Base-by-base conservation (phyloP, 35 echinoderm and acorn worm genomes). In the Stichopus chloronotus region DNA sequence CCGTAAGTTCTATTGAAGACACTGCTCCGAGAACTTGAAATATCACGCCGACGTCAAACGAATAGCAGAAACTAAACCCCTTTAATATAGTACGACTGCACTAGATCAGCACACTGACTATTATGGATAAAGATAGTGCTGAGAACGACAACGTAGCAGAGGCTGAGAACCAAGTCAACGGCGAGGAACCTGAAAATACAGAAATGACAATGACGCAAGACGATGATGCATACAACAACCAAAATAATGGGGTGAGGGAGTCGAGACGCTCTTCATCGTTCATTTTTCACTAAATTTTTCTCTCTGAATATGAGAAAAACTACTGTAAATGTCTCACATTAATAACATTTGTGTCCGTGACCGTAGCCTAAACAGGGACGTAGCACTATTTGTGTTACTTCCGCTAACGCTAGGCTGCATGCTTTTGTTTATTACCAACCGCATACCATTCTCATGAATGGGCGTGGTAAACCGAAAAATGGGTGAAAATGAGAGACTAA, bases 131-230 rank as follows among this genome's bases (percentile, higher is more conserved):
- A 85, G 82, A n/a, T 23, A 58, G 54, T 23, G 4, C 55, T 58
- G 82, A 85, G 20, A 74, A 74, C 69, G 82, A 85, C 55, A n/a
- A 56, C 52, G 82, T 20, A 85, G 56, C 25, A 16, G 82, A 58
- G 82, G n/a, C 6, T 58, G 82, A 85, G 20, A 23, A 6, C 55
- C 82, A 85, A 55, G 55, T 85, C 13, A 85, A 85, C 82, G 82
- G 82, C 55, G 82, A 85, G 21, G 82, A 85, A 57, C 56, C 82
- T 6, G 5, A 85, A 57, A 56, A 85, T 58, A 58, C 82, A 53
- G 82, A 85, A 85, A 85, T 85, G 82, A 85, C 82, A 58, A 85
- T 85, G 82, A 85, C 82, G 24, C 82, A 85, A 85, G 82, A 85
- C 57, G 55, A 58, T 58, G 82, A 85, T 58, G 55, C 55, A 20